Evolutionary conservation across 2,113 vertebrate species (phyloP).

Genomic region (Atherinomorus stipes): DNA sequence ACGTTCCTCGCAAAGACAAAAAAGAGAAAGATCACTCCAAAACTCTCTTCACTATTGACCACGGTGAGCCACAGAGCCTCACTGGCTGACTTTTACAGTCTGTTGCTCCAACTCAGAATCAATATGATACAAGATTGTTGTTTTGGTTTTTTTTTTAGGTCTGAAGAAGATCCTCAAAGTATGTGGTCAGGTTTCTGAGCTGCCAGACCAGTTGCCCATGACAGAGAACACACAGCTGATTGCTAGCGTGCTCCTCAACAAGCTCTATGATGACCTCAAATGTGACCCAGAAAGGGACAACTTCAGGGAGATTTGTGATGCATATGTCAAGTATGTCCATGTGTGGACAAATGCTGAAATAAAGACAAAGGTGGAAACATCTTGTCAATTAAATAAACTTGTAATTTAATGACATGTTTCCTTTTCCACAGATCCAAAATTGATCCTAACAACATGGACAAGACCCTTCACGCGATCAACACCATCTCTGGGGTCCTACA

Average conservation of each 20-base stretch:
- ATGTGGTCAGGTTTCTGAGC: conserved; percentile 92
- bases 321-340: conserved; percentile 90
- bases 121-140: neutral
- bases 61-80: conserved; percentile 82
- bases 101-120: neutral
- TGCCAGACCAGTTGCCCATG: conserved; percentile 91
- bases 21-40: conserved; percentile 87
- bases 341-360: neutral
- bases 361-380: neutral
- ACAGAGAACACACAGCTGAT: conserved; percentile 95
- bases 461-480: conserved; percentile 94
- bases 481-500: conserved; percentile 93
- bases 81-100: neutral
- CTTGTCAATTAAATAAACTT: neutral
- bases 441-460: conserved; percentile 96
- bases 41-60: conserved; percentile 90
- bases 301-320: conserved; percentile 91
- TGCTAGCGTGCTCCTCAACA: conserved; percentile 93
- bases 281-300: conserved; percentile 93
- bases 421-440: conserved; percentile 87
- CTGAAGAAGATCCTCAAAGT: conserved; percentile 96
- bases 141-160: conserved; percentile 81
- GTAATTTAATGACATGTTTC: neutral
- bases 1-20: conserved; percentile 89
- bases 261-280: conserved; percentile 92